Evolutionary conservation across 2,888 invertebrate genomes (phyloP).

Genomic region (Euplagia quadripunctaria): DNA sequence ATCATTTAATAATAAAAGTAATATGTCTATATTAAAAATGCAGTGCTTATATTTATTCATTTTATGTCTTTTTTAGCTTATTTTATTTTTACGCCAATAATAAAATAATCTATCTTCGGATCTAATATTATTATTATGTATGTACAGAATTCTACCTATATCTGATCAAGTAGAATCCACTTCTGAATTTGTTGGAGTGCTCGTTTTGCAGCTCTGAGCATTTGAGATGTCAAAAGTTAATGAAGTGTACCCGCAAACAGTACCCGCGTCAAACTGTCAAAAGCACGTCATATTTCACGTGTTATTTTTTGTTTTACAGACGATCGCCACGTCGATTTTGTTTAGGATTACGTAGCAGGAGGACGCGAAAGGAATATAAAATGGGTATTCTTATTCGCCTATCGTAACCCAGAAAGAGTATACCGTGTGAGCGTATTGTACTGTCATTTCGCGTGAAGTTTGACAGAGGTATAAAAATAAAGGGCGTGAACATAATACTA

Average conservation of each 20-base stretch:
- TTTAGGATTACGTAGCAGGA: conserved; percentile 65
- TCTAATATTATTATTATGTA: too few species aligned
- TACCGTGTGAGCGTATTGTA: conserved; percentile 48
- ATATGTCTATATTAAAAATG: too few species aligned
- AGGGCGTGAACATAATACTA: conserved; percentile 81
- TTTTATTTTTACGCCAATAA: too few species aligned
- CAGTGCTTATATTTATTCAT: too few species aligned
- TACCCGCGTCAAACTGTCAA: conserved; percentile 84
- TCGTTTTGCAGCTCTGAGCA: conserved; percentile 51
- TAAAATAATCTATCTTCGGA: too few species aligned
- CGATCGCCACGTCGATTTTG: conserved; percentile 71
- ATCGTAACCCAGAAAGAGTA: conserved; percentile 45
- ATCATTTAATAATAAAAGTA: too few species aligned
- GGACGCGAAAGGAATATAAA: conserved; percentile 53
- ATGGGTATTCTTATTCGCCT: conserved; percentile 41
- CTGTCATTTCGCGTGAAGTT: conserved; percentile 71
- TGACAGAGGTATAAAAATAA: conserved; percentile 75
- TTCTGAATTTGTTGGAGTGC: conserved; percentile 53
- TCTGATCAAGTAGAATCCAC: conserved; percentile 49
- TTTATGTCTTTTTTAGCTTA: too few species aligned
- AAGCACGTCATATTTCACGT: conserved; percentile 80
- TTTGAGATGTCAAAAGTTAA: conserved; percentile 75
- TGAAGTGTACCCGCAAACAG: conserved; percentile 79
- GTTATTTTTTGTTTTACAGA: conserved; percentile 66
- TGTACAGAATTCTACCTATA: conserved; percentile 46